Base-by-base conservation (phyloP, 2,888 invertebrate species). In the Eledone cirrhosa region DNA sequence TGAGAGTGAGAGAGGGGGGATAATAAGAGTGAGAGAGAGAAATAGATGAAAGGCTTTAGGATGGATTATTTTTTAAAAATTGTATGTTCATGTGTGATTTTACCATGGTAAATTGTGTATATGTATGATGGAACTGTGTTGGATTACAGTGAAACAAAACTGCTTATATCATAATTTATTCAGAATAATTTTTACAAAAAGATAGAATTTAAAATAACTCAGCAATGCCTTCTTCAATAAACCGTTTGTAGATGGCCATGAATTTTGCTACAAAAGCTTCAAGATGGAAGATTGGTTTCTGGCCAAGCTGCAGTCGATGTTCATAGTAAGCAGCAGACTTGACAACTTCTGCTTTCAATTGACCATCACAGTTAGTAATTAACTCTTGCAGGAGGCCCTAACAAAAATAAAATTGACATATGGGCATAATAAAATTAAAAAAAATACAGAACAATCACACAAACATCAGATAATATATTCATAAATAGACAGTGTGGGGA, bases 211-310 rank as follows among this genome's bases (percentile, higher is more conserved):
- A 89, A 80, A 88, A 89, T 47, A 89, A 85, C 53, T 90, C 89
- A 4, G 87, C 88, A 77, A 90, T 87, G 41, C 87, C 87, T 86
- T 94, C 94, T 89, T 95, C 95, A 90, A 96, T 93, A 90, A 95
- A 97, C 86, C 94, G 94, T 88, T 96, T 96, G 90, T 97, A 98
- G 84, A 97, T 94, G 53, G 94, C 93, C 99, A 99, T 99, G 90
- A 98, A 98, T 86, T 95, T 95, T 0, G 97, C 97, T 76, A 98
- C 95, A 92, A 99, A 99, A 3, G 98, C 98, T 91, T 99, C 99
- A 78, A 99, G 92, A 90, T 99, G 99, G 88, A 97, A 98, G 86
- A 99, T 98, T 31, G 95, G 94, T 91, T 99, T 99, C 86, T 95
- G 96, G 27, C 99, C 99, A 79, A 94, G 93, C 86, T 95, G 94